Evolutionary conservation across 1,140 invertebrate species (phyloP), one percentile per base, ranked within the genome.

Genomic region (Ips typographus): DNA sequence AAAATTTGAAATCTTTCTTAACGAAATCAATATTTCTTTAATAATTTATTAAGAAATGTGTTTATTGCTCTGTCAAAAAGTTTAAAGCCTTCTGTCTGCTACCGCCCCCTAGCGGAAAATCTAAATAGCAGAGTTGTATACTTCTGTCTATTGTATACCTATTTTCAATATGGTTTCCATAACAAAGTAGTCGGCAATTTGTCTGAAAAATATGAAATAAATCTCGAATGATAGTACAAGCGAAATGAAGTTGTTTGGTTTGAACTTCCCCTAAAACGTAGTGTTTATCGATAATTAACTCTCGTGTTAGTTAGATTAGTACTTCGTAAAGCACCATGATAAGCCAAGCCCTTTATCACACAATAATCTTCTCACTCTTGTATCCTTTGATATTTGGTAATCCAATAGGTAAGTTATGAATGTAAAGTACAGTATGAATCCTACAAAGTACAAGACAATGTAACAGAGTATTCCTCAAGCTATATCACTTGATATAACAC

Each of bases 321-420:
- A 65, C 55, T 61, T 66, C 71, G 71, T 68, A 71, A 68, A 67
- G 60, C 76, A 77, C 73, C 76, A 79, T 80, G 77, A 71, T 77
- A 71, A 75, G 78, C 78, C 79, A 75, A 80, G 77, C 79, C 79
- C 79, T 75, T 76, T 74, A 74, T 65, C 71, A 71, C 61, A 73
- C 72, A 70, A 73, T 75, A 73, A 57, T 76, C 47, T 49, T 74
- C 72, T 73, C 75, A 65, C 74, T 74, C 72, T 71, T 73, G 47
- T 72, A 73, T 68, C 71, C 56, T 49, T 64, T 72, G 40, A 68
- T 73, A 52, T 71, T 65, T 71, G 69, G 69, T 38, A 76, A 76
- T 70, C 70, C 72, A 38, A 65, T 73, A 69, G 72, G 76, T 78
- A 74, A 66, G 71, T 74, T 36, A 22, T 22, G 22, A 49, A 7